These are phyloP conservation scores for Labroides dimidiatus DNA, from an alignment of 2,797 vertebrate genomes.

Conservation along the genomic window DNA sequence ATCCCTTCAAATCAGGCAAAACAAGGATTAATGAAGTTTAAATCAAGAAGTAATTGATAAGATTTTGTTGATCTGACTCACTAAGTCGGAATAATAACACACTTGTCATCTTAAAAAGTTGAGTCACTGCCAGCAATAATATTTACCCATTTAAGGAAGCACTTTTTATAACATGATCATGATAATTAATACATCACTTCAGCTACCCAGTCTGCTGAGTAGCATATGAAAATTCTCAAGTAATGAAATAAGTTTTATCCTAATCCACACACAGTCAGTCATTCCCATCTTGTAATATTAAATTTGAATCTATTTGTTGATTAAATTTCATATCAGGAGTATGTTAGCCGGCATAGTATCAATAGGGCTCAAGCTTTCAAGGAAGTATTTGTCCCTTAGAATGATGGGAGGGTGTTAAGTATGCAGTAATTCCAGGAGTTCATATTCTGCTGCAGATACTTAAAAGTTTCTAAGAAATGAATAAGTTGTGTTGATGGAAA, in stretches of 20 bases:
- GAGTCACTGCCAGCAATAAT: no score
- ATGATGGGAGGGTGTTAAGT: not conserved
- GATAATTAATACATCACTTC: not conserved
- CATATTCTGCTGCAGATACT: not conserved
- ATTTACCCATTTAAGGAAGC: no score
- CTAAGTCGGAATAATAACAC: no score
- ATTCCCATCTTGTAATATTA: not conserved
- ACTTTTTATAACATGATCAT: not conserved
- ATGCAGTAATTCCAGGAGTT: not conserved
- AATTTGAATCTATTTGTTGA: no score
- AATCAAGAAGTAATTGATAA: no score
- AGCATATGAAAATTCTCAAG: no score
- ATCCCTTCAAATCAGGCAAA: no score
- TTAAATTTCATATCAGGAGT: no score
- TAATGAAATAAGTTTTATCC: not conserved
- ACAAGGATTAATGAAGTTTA: no score
- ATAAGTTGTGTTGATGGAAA: conserved; percentile 14
- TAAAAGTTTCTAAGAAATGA: not conserved
- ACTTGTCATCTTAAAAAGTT: no score
- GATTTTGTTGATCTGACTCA: no score
- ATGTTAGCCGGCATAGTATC: no score
- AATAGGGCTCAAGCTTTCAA: not conserved
- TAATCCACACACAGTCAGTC: not conserved
- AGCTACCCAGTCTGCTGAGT: not conserved
- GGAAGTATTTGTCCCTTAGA: not conserved